Percentiles rank a stretch among this genome's conserved stretches.
phyloP scores from a whole-genome alignment of 1,140 invertebrate species.

The Drosophila arizonae region DNA sequence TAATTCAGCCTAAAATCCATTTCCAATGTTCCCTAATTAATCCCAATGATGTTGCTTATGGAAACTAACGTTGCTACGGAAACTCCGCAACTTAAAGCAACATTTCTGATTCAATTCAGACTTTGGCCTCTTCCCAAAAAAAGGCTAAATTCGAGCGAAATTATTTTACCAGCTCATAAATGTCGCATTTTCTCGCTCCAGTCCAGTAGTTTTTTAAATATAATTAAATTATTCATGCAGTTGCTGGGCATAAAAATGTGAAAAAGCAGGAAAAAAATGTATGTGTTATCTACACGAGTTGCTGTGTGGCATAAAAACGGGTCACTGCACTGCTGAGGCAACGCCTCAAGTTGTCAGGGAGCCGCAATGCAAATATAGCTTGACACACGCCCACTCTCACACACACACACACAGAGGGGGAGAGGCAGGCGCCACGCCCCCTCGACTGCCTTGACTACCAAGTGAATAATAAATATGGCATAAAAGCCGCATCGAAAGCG shows the following conservation, averaged over 20 bases:
- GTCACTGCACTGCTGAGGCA: conserved; percentile 66
- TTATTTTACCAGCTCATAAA: background rate
- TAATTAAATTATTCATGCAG: conserved; percentile 45
- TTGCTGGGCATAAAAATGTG: background rate
- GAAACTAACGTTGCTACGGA: too few relatives aligned
- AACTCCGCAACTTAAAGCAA: too few relatives aligned
- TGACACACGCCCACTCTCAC: conserved; percentile 31
- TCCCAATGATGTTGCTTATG: too few relatives aligned
- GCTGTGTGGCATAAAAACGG: conserved; percentile 50
- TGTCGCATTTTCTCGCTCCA: background rate
- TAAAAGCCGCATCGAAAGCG: conserved; percentile 78
- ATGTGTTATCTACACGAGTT: conserved; percentile 30
- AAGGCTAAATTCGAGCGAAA: background rate
- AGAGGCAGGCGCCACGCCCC: background rate
- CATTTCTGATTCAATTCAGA: too few relatives aligned
- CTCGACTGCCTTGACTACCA: conserved; percentile 36
- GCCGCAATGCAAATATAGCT: conserved; percentile 49
- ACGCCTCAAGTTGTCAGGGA: conserved; percentile 60
- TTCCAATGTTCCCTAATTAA: too few relatives aligned
- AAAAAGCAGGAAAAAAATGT: background rate
- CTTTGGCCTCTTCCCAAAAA: too few relatives aligned
- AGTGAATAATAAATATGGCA: conserved; percentile 78
- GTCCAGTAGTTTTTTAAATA: conserved; percentile 7
- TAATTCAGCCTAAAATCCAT: too few relatives aligned
- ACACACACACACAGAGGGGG: background rate